A percentile compares a stretch with the other conserved stretches of the same genome.
Conservation (phyloP, 2,113 vertebrate genomes). For the Galeopterus variegatus region DNA sequence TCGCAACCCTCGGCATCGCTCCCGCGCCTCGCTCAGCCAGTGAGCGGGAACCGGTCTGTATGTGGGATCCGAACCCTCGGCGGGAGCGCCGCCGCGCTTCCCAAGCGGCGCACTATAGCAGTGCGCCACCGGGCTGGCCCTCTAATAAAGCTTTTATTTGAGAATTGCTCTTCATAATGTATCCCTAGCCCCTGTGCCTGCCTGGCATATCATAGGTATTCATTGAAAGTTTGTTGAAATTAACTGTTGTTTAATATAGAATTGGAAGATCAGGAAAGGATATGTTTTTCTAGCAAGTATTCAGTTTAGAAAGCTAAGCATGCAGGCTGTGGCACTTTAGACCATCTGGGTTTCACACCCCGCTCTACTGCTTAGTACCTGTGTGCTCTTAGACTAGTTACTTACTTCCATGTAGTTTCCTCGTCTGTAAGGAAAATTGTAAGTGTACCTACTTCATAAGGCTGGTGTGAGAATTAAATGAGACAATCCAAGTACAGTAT, state of each 20-base stretch:
- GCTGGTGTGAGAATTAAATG: not conserved
- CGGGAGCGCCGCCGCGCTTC: too few relatives aligned
- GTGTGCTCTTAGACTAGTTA: not conserved
- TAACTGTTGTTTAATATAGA: not conserved
- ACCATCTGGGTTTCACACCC: not conserved
- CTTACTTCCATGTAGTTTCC: not conserved
- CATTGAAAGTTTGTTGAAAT: not conserved
- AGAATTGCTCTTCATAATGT: not conserved
- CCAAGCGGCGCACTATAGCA: too few relatives aligned
- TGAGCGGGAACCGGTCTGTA: too few relatives aligned
- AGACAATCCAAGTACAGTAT: not conserved
- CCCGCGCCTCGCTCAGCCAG: too few relatives aligned
- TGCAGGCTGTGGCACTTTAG: not conserved
- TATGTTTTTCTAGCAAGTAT: not conserved
- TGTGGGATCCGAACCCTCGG: too few relatives aligned
- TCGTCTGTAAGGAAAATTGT: conserved; percentile 2
- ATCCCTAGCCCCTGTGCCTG: not conserved
- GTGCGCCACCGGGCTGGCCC: too few relatives aligned
- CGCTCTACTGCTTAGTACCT: not conserved
- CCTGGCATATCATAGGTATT: not conserved
- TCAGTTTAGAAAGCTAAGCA: not conserved
- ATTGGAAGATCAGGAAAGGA: not conserved
- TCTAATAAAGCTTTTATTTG: not conserved
- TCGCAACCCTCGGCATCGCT: too few relatives aligned
- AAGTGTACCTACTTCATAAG: not conserved